phyloP scores from a whole-genome alignment of 2,113 vertebrate genomes.

The Emberiza fucata region DNA sequence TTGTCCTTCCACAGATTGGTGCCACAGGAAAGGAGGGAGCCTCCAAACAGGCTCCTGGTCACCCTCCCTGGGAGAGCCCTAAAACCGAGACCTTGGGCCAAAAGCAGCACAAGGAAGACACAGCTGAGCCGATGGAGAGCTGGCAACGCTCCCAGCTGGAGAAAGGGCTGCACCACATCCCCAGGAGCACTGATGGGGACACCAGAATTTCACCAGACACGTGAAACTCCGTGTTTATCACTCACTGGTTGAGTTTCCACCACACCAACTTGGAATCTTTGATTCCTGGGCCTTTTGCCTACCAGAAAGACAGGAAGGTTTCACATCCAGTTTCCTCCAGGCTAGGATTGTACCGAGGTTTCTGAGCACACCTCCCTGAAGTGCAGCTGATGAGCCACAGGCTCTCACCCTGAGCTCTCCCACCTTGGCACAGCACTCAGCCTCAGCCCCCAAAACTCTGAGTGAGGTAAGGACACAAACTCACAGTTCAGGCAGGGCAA shows the following conservation, averaged over 20 bases:
- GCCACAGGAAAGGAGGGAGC: neutral
- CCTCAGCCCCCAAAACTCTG: neutral
- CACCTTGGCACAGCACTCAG: neutral
- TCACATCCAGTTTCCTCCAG: neutral
- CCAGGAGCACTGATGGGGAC: neutral
- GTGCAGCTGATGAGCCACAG: neutral
- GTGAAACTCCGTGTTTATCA: accelerated
- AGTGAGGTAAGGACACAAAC: neutral
- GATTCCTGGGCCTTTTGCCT: neutral
- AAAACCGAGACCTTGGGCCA: accelerated
- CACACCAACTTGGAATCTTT: neutral
- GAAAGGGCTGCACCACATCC: neutral
- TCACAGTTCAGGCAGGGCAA: neutral
- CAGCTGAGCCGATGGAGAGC: neutral
- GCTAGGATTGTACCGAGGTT: accelerated
- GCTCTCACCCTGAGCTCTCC: neutral
- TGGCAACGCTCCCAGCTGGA: neutral
- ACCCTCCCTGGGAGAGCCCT: neutral
- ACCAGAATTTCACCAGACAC: too few species aligned
- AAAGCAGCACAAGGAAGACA: neutral
- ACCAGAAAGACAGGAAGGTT: neutral
- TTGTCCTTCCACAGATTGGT: neutral
- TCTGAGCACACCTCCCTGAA: neutral
- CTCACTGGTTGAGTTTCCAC: neutral
- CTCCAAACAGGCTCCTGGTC: neutral